A percentile compares a stretch with the other conserved stretches of the same genome.
Evolutionary conservation across 2,113 vertebrate genomes (phyloP).

Genomic region (Mola mola): DNA sequence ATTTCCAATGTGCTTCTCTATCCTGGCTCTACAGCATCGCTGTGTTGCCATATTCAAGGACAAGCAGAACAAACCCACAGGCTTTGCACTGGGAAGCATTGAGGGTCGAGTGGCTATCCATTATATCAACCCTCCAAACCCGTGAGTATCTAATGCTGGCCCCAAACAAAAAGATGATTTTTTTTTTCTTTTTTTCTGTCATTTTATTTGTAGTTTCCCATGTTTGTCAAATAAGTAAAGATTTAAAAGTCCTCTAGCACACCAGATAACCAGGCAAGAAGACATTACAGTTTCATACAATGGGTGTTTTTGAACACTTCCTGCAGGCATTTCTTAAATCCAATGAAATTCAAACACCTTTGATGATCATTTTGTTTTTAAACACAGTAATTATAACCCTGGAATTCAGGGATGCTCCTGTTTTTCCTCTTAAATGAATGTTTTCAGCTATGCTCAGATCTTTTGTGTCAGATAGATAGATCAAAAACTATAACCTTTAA

Average conservation of each 20-base stretch:
- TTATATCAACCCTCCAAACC: conserved; percentile 98
- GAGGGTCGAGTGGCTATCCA: conserved; percentile 98
- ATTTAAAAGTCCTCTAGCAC: too few species aligned
- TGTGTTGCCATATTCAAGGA: conserved; percentile 99
- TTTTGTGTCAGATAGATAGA: too few species aligned
- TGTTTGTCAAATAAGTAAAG: too few species aligned
- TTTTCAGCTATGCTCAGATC: too few species aligned
- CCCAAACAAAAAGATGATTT: background rate
- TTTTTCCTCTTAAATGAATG: too few species aligned
- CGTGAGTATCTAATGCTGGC: conserved; percentile 83
- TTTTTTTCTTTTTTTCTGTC: too few species aligned
- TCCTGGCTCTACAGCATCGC: conserved; percentile 86
- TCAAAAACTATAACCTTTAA: too few species aligned
- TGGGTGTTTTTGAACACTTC: background rate
- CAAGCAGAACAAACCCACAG: conserved; percentile 98
- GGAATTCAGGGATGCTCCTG: too few species aligned
- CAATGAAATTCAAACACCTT: background rate
- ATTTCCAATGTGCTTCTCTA: background rate
- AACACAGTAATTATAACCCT: too few species aligned
- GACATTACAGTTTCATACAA: too few species aligned
- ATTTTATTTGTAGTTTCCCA: too few species aligned
- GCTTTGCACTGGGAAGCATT: conserved; percentile 97
- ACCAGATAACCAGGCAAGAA: too few species aligned
- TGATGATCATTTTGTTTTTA: background rate
- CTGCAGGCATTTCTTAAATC: background rate